Percentiles rank a stretch among this genome's conserved stretches.
Evolutionary conservation across 2,888 invertebrate species (phyloP).

Genomic region (Stegana nigrithorax): DNA sequence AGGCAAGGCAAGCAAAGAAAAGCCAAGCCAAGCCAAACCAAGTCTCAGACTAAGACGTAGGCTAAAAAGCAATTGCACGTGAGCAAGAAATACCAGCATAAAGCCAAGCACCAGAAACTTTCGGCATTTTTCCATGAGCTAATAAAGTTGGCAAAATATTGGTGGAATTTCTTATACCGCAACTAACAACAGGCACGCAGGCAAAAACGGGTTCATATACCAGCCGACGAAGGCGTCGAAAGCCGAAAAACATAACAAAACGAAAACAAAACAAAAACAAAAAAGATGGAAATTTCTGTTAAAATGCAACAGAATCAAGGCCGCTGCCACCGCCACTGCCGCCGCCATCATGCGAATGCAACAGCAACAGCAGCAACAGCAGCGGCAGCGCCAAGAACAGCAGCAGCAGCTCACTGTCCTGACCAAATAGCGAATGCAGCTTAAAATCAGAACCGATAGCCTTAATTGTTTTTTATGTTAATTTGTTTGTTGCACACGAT

Average conservation of each 20-base stretch:
- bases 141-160: conserved; percentile 47
- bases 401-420: too few species aligned
- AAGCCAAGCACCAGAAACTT: conserved; percentile 24
- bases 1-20: not conserved
- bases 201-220: too few species aligned
- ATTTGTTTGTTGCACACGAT: conserved; percentile 48
- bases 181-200: not conserved
- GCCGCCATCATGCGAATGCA: not conserved
- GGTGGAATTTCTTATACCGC: conserved; percentile 35
- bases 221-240: too few species aligned
- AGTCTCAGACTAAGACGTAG: too few species aligned
- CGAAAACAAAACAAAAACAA: conserved; percentile 1
- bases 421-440: not conserved
- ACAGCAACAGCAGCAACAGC: not conserved
- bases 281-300: conserved; percentile 23
- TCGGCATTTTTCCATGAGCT: conserved; percentile 40
- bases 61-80: not conserved
- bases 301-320: conserved; percentile 11
- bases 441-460: conserved; percentile 35
- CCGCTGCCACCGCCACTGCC: not conserved
- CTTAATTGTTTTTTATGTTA: conserved; percentile 52
- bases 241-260: too few species aligned
- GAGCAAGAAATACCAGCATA: conserved; percentile 2
- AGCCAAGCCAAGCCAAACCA: too few species aligned
- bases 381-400: not conserved